These are phyloP conservation scores for Camponotus fellah DNA, from an alignment of 2,888 invertebrate species.

Conservation along the genomic window DNA sequence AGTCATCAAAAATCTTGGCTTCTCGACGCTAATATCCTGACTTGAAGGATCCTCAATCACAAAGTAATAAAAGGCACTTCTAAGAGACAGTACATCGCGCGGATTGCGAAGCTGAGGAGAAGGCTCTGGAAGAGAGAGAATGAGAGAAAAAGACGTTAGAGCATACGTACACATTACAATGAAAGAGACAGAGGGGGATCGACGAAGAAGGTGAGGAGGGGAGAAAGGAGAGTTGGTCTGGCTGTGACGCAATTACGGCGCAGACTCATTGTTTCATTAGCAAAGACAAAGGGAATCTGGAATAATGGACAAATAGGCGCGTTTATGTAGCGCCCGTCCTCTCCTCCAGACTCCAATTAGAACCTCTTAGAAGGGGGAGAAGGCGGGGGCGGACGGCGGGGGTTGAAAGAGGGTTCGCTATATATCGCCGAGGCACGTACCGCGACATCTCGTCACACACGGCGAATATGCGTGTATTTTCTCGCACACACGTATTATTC, in stretches of 20 bases:
- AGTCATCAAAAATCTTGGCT: background rate
- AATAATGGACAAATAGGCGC: slow-evolving; percentile 86
- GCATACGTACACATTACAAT: slow-evolving; percentile 19
- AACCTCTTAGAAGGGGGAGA: slow-evolving; percentile 72
- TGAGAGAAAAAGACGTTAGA: slow-evolving; percentile 22
- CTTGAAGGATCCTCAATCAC: slow-evolving; percentile 62
- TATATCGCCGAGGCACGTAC: slow-evolving; percentile 64
- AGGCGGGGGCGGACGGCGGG: slow-evolving; percentile 69
- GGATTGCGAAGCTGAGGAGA: slow-evolving; percentile 72
- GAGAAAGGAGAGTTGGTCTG: slow-evolving; percentile 50
- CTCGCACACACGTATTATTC: background rate
- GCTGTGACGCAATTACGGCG: slow-evolving; percentile 83
- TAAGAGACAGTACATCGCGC: slow-evolving; percentile 66
- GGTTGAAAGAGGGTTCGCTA: slow-evolving; percentile 58
- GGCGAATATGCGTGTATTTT: background rate
- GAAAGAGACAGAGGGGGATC: slow-evolving; percentile 35
- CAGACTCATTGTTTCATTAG: slow-evolving; percentile 86
- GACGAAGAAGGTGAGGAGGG: slow-evolving; percentile 25
- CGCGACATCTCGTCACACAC: slow-evolving; percentile 37
- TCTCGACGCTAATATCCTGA: slow-evolving; percentile 40
- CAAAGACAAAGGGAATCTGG: slow-evolving; percentile 85
- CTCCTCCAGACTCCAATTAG: slow-evolving; percentile 84
- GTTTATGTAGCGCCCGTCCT: slow-evolving; percentile 83
- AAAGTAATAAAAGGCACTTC: slow-evolving; percentile 17
- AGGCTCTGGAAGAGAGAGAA: slow-evolving; percentile 51